A percentile compares a stretch with the other conserved stretches of the same genome.
Evolutionary conservation across 2,888 invertebrate species (phyloP).

Genomic region (Lithophane semibrunnea): DNA sequence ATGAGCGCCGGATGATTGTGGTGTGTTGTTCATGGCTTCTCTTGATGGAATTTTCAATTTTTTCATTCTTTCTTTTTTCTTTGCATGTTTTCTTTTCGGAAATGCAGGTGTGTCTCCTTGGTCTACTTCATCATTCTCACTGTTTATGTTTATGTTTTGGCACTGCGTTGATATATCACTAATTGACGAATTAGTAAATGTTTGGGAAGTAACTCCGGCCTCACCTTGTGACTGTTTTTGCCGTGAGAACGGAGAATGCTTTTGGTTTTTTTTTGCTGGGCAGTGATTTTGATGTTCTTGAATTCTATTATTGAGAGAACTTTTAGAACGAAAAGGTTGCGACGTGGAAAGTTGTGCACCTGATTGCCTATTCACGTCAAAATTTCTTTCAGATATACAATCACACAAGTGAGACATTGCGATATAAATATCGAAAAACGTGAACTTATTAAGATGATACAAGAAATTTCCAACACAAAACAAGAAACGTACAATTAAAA

Average conservation of each 20-base stretch:
- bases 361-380: conserved; percentile 71
- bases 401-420: conserved; percentile 75
- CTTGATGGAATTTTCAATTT: conserved; percentile 75
- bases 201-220: conserved; percentile 51
- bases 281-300: conserved; percentile 65
- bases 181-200: conserved; percentile 59
- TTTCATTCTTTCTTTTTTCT: conserved; percentile 79
- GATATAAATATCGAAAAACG: conserved; percentile 35
- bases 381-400: conserved; percentile 70
- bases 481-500: conserved; percentile 38
- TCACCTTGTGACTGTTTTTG: conserved; percentile 60
- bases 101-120: conserved; percentile 60
- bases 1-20: conserved; percentile 61
- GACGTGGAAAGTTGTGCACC: conserved; percentile 73
- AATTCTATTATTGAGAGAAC: conserved; percentile 67
- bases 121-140: conserved; percentile 65
- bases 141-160: conserved; percentile 70
- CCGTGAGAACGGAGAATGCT: conserved; percentile 49
- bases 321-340: conserved; percentile 72
- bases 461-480: conserved; percentile 46
- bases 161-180: conserved; percentile 67
- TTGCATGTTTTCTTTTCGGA: conserved; percentile 78
- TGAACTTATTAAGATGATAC: conserved; percentile 31
- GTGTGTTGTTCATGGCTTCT: conserved; percentile 59
- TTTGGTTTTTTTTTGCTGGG: conserved; percentile 55